Evolutionary conservation across 2,797 vertebrate genomes (phyloP), one percentile per base, ranked within the genome.

Genomic region (Echiichthys vipera): DNA sequence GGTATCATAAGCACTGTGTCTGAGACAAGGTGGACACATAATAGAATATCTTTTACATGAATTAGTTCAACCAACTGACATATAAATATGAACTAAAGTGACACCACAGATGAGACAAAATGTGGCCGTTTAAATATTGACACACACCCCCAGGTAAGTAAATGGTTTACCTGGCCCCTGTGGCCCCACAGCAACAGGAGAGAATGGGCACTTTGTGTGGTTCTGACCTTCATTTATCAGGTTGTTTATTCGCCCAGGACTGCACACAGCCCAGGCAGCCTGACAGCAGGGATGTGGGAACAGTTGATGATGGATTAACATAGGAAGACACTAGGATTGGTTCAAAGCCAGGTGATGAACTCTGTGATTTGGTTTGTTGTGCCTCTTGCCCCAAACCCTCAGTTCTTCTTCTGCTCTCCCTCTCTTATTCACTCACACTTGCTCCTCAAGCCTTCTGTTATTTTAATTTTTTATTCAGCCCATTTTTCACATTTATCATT

Each of bases 291-390:
- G 58, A 84, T 75, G 77, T 83, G 81, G 74, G 84, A 86, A 84
- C 79, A 82, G 70, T 50, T 88, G 83, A 87, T 88, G 78, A 91
- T 86, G 72, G 85, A 90, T 91, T 79, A 89, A 78, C 71, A 74
- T 65, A 74, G 51, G 58, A 88, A 84, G 76, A 80, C 70, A 66
- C 55, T 34, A 24, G 68, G 70, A 81, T 51, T 81, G 77, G 62
- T 89, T 84, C 59, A 68, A 80, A 70, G 65, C 78, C 73, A 64
- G 65, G 50, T 79, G 84, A 85, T 86, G 83, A 84, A 86, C 75
- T 84, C 37, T 76, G 58, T 30, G 77, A 81, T 78, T 77, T 71
- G 62, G 58, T 73, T 84, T 5, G 2, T 71, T 70, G 56, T 65
- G 32, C 46, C 68, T 83, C 66, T 27, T n/a, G 58, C 61, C 63